These are phyloP conservation scores for Formica exsecta DNA, from an alignment of 1,140 invertebrate genomes.

Conservation along the genomic window DNA sequence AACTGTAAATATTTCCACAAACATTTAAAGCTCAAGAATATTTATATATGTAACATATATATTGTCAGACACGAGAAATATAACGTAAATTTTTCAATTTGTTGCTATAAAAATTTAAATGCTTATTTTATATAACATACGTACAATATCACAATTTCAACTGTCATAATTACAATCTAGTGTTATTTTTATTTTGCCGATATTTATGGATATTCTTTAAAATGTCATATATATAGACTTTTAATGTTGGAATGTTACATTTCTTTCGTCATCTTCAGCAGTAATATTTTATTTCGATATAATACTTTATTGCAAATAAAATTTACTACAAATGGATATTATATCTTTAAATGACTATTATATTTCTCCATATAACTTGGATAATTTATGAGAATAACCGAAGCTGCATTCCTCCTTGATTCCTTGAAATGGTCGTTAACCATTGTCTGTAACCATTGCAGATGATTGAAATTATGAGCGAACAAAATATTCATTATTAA, in stretches of 20 bases:
- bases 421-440: neutral
- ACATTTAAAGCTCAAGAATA: neutral
- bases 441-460: neutral
- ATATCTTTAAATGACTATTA: neutral
- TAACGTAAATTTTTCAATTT: neutral
- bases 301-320: constrained; percentile 16
- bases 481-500: constrained; percentile 11
- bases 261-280: constrained; percentile 9
- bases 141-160: neutral
- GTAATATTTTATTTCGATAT: neutral
- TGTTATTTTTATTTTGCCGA: neutral
- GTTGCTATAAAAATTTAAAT: neutral
- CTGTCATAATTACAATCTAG: neutral
- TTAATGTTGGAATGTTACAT: neutral
- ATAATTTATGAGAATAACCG: neutral
- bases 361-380: neutral
- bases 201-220: neutral
- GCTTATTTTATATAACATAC: neutral
- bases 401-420: neutral
- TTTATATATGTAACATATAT: neutral
- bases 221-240: neutral
- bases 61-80: neutral
- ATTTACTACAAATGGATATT: constrained; percentile 17
- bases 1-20: neutral
- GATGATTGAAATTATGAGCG: neutral